Conservation (phyloP, 2,113 vertebrate genomes). For the Apus apus region DNA sequence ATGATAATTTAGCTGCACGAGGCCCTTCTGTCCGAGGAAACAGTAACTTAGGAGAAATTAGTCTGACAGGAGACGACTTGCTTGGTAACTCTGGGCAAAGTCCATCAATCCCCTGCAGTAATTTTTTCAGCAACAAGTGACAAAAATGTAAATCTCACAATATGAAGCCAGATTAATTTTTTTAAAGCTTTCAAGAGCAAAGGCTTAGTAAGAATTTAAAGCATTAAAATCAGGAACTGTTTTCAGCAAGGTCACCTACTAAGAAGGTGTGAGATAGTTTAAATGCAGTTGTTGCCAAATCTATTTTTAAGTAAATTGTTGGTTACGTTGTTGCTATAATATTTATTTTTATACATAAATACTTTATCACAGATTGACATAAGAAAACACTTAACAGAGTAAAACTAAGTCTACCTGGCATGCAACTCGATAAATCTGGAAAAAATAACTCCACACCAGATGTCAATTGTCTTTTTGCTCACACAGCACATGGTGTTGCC, state of each 20-base stretch:
- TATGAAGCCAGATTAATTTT: not conserved
- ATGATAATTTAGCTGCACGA: not conserved
- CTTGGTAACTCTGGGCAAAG: not conserved
- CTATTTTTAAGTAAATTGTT: not conserved
- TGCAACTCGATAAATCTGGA: not conserved
- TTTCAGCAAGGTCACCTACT: not conserved
- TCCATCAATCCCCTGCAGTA: not conserved
- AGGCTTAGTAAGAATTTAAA: not conserved
- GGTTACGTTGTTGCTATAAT: not conserved
- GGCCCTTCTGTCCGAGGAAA: not conserved
- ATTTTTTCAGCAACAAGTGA: not conserved
- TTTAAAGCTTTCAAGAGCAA: not conserved
- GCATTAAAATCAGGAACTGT: not conserved
- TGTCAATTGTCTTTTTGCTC: not conserved
- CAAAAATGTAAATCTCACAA: not conserved
- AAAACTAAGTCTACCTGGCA: not conserved
- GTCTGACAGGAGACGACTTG: not conserved
- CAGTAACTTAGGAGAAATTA: not conserved
- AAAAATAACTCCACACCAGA: not conserved
- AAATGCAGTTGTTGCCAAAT: not conserved
- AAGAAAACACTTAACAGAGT: not conserved
- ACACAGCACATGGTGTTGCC: not conserved
- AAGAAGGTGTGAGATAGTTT: not conserved
- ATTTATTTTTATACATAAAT: not conserved
- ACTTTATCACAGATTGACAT: not conserved